Evolutionary conservation across 2,888 invertebrate genomes (phyloP), one percentile per base, ranked within the genome.

Genomic region (Cephus rjabovi): DNA sequence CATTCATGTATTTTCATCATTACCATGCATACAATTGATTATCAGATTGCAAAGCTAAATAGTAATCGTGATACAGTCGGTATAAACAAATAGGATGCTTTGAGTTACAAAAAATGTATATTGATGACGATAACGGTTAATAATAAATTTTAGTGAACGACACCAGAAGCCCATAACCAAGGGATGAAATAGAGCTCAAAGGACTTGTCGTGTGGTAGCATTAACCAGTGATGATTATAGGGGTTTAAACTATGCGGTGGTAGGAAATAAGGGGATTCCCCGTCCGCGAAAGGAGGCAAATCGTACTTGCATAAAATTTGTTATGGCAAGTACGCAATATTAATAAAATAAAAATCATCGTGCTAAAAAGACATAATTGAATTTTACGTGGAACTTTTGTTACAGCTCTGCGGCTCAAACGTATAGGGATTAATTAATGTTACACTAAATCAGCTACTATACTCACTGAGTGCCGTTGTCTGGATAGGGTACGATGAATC

Each of bases 401-500:
- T 82, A 86, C 82, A 86, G 80, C 81, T 81, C 23, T 9, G 2
- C 9, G 9, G 23, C 56, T 56, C 56, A 56, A 9, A 9, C 9
- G 23, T 0, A 56, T 23, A 23, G 9, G 23, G 2, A 15, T 56
- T 9, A 23, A 56, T 56, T 56, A 23, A 23, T 23, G 9, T 23
- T 23, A 15, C 9, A 23, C 40, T 23, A 40, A 40, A 15, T 40
- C 9, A 23, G 23, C 56, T 23, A 56, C 23, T 71, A 12, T 33
- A 92, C 94, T 94, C 91, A 97, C 97, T 95, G 95, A 89, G 95
- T 93, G 90, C 96, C 96, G 87, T 96, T 95, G 88, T 97, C 97
- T 40, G 97, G 97, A 90, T 96, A 97, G 33, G 97, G 97, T 88
- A 98, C 96, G 80, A 97, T 94, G 81, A 94, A 95, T 79, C 97